Percentiles rank a stretch among this genome's conserved stretches.
Evolutionary conservation across 2,113 vertebrate genomes (phyloP).

Genomic region (Entomyzon cyanotis): DNA sequence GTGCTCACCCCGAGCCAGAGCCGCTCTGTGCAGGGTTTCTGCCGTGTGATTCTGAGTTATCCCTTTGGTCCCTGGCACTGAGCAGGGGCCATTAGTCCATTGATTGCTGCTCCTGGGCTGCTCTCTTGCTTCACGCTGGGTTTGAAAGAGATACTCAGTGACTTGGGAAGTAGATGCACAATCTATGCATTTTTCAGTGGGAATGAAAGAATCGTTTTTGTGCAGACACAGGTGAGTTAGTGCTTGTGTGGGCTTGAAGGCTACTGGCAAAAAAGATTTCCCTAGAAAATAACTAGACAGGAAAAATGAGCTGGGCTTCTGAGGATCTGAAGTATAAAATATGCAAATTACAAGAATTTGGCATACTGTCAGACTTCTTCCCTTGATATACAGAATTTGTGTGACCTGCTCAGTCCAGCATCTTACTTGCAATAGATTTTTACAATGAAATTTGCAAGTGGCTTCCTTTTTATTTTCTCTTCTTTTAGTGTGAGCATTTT

Average conservation of each 20-base stretch:
- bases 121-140: fast-evolving
- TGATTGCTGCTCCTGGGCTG: background rate
- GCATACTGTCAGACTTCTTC: background rate
- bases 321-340: constrained; percentile 30
- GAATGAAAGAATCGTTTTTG: background rate
- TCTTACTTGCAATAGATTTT: background rate
- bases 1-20: background rate
- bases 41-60: fast-evolving
- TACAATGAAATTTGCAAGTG: background rate
- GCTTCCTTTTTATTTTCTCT: background rate
- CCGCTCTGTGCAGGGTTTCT: fast-evolving
- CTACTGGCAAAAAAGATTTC: background rate
- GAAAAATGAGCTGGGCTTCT: constrained; percentile 31
- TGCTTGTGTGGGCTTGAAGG: background rate
- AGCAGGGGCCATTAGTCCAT: background rate
- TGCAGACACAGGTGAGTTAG: background rate
- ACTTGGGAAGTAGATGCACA: background rate
- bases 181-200: background rate
- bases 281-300: constrained; percentile 8
- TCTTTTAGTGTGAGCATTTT: background rate
- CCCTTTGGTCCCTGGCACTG: fast-evolving
- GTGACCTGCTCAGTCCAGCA: background rate
- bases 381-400: background rate
- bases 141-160: background rate
- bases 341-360: constrained; percentile 32